Evolutionary conservation across 2,888 invertebrate species (phyloP).

Genomic region (Lumbricus terrestris): DNA sequence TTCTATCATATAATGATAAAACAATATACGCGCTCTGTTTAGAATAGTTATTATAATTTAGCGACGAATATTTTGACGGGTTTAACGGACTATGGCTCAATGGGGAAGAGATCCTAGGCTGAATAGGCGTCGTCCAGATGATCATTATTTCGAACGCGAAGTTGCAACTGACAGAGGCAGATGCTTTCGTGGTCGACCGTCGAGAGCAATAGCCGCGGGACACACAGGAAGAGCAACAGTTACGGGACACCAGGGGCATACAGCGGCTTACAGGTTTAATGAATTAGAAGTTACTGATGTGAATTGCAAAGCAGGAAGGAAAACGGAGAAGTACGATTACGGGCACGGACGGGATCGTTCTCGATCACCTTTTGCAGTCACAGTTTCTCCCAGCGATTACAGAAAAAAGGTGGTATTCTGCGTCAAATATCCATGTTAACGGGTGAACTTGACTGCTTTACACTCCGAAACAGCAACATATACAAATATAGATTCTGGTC

Average conservation of each 20-base stretch:
- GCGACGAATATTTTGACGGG: background rate
- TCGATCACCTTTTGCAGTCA: background rate
- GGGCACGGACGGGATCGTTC: background rate
- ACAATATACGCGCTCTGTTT: background rate
- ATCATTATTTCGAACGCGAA: background rate
- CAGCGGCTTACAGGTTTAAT: background rate
- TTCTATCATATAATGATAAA: too few relatives aligned
- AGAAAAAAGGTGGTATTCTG: conserved; percentile 5
- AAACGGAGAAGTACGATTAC: background rate
- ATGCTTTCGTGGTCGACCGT: background rate
- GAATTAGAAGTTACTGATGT: background rate
- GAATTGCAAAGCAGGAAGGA: background rate
- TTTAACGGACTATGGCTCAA: background rate
- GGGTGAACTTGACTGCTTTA: too few relatives aligned
- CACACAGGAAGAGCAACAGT: too few relatives aligned
- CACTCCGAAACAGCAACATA: too few relatives aligned
- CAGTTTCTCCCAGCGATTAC: background rate
- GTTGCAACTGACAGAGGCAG: background rate
- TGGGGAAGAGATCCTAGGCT: conserved; percentile 3
- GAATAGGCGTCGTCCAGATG: background rate
- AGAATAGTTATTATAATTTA: background rate
- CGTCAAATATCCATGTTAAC: background rate
- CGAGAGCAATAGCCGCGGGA: background rate
- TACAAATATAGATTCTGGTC: too few relatives aligned
- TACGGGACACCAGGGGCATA: background rate